Conservation (phyloP, 2,113 vertebrate genomes). For the Arizona elegans region DNA sequence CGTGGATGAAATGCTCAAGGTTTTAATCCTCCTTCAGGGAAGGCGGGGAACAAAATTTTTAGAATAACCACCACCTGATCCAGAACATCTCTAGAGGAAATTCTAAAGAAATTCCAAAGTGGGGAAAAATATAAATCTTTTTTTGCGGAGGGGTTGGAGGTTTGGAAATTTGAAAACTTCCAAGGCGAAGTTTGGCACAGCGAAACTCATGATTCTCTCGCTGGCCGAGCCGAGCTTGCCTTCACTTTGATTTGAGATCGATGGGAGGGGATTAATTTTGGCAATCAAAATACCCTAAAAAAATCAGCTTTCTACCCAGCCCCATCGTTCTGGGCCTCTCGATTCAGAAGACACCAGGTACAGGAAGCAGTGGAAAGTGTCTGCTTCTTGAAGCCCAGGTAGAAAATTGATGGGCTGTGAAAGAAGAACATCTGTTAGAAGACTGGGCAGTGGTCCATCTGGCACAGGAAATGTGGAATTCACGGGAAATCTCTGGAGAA, state of each 20-base stretch:
- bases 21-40: background rate
- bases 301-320: background rate
- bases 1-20: background rate
- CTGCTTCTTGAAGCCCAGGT: background rate
- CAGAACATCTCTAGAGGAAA: background rate
- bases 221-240: background rate
- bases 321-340: background rate
- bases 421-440: background rate
- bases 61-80: background rate
- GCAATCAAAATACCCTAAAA: background rate
- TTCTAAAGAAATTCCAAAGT: background rate
- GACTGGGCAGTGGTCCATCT: background rate
- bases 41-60: background rate
- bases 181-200: background rate
- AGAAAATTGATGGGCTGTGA: background rate
- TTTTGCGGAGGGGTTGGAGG: background rate
- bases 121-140: background rate
- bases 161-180: background rate
- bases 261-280: background rate
- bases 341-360: background rate
- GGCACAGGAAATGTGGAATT: rapidly evolving
- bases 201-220: background rate
- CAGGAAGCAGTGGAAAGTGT: background rate
- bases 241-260: background rate
- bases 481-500: rapidly evolving